A percentile compares a stretch with the other conserved stretches of the same genome.
Conservation (phyloP, 2,113 vertebrate species). For the Dromiciops gliroides region DNA sequence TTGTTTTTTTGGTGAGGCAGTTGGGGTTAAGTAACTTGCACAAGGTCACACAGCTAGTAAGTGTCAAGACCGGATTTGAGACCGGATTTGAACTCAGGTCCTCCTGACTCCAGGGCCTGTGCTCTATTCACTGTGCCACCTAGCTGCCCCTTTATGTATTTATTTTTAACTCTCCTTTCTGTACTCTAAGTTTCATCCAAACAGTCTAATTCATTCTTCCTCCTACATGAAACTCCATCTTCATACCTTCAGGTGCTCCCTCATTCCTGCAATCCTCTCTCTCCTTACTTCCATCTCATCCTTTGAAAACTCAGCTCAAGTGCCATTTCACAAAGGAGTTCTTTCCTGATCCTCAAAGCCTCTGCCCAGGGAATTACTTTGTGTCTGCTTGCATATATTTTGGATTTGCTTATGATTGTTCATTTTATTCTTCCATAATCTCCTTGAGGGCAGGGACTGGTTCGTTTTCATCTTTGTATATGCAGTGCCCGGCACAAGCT, state of each 20-base stretch:
- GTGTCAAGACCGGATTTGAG: no score
- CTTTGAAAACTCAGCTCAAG: not conserved
- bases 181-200: not conserved
- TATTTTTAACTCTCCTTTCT: not conserved
- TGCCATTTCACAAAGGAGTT: not conserved
- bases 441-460: not conserved
- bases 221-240: not conserved
- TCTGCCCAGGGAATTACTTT: not conserved
- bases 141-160: no score
- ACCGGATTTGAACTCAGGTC: no score
- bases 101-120: no score
- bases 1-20: no score
- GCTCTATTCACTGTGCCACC: no score
- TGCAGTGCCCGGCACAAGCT: not conserved
- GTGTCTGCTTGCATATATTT: not conserved
- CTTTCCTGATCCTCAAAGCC: not conserved
- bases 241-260: not conserved
- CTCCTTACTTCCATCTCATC: not conserved
- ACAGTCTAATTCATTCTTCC: not conserved
- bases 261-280: no score
- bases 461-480: not conserved
- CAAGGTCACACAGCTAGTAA: no score
- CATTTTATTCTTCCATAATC: not conserved
- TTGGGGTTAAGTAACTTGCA: no score
- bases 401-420: not conserved